Base-by-base conservation (phyloP, 2,797 vertebrate species). In the Enteromius fasciolatus region DNA sequence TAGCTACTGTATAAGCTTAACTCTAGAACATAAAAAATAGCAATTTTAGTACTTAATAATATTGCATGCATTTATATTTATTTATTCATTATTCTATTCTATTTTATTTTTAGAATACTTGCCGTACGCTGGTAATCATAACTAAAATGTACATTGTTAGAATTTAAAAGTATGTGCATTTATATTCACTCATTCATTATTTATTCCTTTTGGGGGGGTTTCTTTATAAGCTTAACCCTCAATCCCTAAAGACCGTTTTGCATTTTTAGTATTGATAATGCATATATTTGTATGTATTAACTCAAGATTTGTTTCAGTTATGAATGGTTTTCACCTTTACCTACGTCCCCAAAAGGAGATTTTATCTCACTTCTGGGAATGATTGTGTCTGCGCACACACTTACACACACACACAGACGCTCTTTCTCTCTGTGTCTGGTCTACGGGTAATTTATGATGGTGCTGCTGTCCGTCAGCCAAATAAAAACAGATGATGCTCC, bases 401-500 rank as follows among this genome's bases (percentile, higher is more conserved):
- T 63, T 33, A 41, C 63, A 54, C 14, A 63, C 59, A 41, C 63
- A 54, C 14, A 63, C 59, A 63, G 4, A 63, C 1, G 6, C 59
- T 17, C 59, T 31, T 63, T 63, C 33, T 61, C 41, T 76, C 67
- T 85, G 17, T 59, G 78, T 72, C 78, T 88, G 75, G 80, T 84
- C 80, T 82, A 82, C 18, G 85, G 80, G 89, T 89, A 87, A 92
- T 92, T 92, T 91, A 92, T 91, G 90, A 92, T 88, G 86, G 86
- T 78, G 86, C 87, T 89, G 89, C 67, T 76, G 84, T 86, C 84
- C 76, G 83, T 85, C 84, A 87, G 86, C 70, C 76, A 87, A 92
- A 92, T 90, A 88, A 92, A 92, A 93, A 92, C 88, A 90, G 87
- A 92, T 88, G 84, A 90, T 80, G 83, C 89, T 86, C 84, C 88